phyloP scores from a whole-genome alignment of 2,113 vertebrate genomes.

The Notothenia rossii region DNA sequence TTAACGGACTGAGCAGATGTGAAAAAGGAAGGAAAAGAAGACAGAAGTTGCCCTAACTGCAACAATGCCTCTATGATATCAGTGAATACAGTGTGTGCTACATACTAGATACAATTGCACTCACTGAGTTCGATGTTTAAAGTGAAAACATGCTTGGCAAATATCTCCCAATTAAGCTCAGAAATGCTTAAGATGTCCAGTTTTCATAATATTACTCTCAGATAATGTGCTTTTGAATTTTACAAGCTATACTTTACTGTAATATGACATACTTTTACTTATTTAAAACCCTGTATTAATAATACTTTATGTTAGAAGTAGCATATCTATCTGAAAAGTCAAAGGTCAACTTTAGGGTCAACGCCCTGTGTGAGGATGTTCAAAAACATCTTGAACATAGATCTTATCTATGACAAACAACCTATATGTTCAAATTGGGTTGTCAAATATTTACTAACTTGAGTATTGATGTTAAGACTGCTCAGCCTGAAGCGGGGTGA shows the following conservation, averaged over 20 bases:
- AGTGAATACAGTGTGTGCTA: not conserved
- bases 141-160: not conserved
- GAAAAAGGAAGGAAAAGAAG: constrained; percentile 25
- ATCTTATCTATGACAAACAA: not conserved
- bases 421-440: not conserved
- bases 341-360: too few relatives aligned
- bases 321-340: not conserved
- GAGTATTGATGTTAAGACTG: constrained; percentile 1
- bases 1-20: constrained; percentile 26
- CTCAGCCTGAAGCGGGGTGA: not conserved
- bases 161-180: not conserved
- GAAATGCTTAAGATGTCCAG: not conserved
- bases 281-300: not conserved
- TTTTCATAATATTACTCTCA: not conserved
- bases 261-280: not conserved
- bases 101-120: not conserved
- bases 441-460: not conserved
- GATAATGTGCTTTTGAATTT: not conserved
- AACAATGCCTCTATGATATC: not conserved
- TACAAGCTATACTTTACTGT: not conserved
- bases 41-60: not conserved
- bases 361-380: too few relatives aligned
- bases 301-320: not conserved
- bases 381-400: too few relatives aligned
- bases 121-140: not conserved